Evolutionary conservation across 2,888 invertebrate species (phyloP).

Genomic region (Brenthis ino): DNA sequence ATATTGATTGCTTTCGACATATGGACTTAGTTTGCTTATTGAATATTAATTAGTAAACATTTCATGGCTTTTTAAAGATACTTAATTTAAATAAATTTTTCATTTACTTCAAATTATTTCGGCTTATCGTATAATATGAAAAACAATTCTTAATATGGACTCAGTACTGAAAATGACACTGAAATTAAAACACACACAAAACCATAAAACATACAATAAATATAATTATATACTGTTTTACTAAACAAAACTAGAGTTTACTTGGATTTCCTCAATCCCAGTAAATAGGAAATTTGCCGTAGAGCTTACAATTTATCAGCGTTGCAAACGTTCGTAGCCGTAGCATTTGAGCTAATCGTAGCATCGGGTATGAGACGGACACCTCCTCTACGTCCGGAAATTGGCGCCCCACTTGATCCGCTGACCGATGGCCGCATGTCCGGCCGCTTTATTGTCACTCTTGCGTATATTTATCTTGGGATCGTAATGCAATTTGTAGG

Average conservation of each 20-base stretch:
- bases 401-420: conserved; percentile 43
- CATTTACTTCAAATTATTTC: no score
- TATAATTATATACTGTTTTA: neutral
- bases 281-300: conserved; percentile 2
- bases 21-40: no score
- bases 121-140: no score
- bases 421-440: conserved; percentile 39
- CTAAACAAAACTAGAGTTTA: neutral
- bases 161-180: no score
- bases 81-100: no score
- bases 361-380: conserved; percentile 24
- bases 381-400: conserved; percentile 43
- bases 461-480: conserved; percentile 32
- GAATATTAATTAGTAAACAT: no score
- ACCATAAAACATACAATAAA: neutral
- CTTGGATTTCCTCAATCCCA: neutral
- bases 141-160: no score
- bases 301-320: conserved; percentile 5
- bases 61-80: no score
- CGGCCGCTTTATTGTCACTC: conserved; percentile 38
- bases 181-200: no score
- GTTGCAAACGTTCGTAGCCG: conserved; percentile 6
- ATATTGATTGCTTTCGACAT: no score
- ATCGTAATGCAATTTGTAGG: conserved; percentile 13
- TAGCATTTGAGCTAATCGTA: conserved; percentile 23